Conservation (phyloP, 2,888 invertebrate species). For the Agrotis exclamationis region DNA sequence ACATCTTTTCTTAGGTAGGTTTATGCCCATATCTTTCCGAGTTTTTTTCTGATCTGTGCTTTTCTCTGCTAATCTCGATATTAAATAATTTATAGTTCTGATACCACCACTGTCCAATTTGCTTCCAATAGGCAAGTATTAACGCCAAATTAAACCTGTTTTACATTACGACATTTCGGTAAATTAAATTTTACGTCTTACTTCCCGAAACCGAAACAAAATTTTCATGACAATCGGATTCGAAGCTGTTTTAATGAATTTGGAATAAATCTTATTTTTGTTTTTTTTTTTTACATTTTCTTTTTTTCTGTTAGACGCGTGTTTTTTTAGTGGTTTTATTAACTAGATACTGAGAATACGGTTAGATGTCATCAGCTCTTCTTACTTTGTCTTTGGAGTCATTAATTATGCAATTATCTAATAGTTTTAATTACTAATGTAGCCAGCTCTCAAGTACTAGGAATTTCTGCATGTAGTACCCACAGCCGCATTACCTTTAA, state of each 20-base stretch:
- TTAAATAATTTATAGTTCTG: too few species aligned
- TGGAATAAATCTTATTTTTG: slow-evolving; percentile 3
- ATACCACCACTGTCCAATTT: too few species aligned
- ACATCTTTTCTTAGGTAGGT: not conserved
- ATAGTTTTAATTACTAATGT: too few species aligned
- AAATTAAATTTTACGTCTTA: not conserved
- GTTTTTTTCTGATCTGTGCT: not conserved
- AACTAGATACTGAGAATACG: too few species aligned
- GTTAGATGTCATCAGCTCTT: too few species aligned
- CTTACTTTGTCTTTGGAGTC: too few species aligned
- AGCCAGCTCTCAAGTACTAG: too few species aligned
- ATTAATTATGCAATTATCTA: too few species aligned
- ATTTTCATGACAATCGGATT: slow-evolving; percentile 15
- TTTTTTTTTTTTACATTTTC: not conserved
- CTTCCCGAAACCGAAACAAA: not conserved
- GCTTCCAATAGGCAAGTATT: not conserved
- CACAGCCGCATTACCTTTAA: not conserved
- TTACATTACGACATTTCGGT: not conserved
- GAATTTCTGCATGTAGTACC: too few species aligned
- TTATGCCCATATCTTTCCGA: not conserved
- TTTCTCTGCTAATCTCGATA: too few species aligned
- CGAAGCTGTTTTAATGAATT: slow-evolving; percentile 21
- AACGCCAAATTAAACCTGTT: not conserved
- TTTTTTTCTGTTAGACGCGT: not conserved
- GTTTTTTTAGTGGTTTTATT: too few species aligned